Conservation (phyloP, 2,888 invertebrate genomes). For the Steromphala cineraria region DNA sequence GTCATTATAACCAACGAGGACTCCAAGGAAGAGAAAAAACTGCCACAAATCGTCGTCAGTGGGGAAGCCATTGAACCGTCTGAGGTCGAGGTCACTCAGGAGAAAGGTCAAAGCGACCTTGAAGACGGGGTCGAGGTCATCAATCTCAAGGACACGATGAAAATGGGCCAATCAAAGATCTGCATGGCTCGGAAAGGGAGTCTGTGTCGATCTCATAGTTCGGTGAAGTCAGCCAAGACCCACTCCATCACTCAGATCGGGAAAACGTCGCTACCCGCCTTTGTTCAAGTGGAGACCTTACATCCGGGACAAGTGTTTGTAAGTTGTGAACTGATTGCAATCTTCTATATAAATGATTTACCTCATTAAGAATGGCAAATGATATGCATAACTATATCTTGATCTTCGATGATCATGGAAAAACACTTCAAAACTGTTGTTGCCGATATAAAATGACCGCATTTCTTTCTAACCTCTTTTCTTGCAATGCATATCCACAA, state of each 20-base stretch:
- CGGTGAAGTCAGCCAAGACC: neutral
- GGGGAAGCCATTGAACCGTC: neutral
- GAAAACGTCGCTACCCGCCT: conserved; percentile 56
- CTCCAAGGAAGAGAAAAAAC: neutral
- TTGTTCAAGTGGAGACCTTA: conserved; percentile 71
- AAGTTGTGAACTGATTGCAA: conserved; percentile 39
- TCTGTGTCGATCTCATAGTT: neutral
- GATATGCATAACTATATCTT: too few relatives aligned
- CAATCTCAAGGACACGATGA: neutral
- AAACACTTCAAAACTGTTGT: too few relatives aligned
- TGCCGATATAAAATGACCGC: too few relatives aligned
- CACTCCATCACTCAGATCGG: neutral
- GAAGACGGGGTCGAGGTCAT: conserved; percentile 1
- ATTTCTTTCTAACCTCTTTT: too few relatives aligned
- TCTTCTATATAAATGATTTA: neutral
- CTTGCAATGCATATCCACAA: too few relatives aligned
- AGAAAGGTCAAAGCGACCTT: neutral
- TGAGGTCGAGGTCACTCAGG: neutral
- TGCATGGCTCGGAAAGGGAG: neutral
- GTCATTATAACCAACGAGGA: neutral
- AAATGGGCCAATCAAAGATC: neutral
- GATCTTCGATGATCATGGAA: too few relatives aligned
- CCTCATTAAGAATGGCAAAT: too few relatives aligned
- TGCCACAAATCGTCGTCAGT: conserved; percentile 1
- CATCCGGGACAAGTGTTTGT: conserved; percentile 70